Evolutionary conservation across 2,113 vertebrate genomes (phyloP).

Genomic region (Equus quagga): DNA sequence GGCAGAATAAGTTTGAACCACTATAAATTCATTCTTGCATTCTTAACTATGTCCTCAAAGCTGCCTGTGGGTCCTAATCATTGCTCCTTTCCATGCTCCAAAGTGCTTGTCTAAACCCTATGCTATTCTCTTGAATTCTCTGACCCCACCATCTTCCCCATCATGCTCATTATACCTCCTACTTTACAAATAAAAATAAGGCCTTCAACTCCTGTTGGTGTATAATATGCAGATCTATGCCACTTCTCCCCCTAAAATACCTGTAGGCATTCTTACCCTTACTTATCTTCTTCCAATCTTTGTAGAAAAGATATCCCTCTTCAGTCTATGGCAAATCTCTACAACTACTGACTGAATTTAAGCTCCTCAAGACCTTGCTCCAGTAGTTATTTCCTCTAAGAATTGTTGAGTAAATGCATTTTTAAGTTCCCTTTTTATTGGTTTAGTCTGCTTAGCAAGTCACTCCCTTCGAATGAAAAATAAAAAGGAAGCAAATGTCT

Average conservation of each 20-base stretch:
- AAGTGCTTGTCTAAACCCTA: neutral
- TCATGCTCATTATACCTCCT: neutral
- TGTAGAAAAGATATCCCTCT: neutral
- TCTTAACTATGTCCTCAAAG: neutral
- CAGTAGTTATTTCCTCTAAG: conserved; percentile 39
- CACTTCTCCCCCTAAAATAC: neutral
- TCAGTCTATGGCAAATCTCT: neutral
- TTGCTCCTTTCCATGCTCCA: neutral
- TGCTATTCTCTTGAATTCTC: conserved; percentile 30
- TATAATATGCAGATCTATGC: neutral
- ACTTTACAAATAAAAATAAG: conserved; percentile 57
- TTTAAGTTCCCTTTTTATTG: neutral
- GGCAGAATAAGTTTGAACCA: neutral
- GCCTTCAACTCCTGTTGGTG: neutral
- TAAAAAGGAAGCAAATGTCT: neutral
- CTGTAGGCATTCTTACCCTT: conserved; percentile 18
- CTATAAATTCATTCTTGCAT: neutral
- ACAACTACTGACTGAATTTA: conserved; percentile 5
- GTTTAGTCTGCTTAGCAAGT: conserved; percentile 13
- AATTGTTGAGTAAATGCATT: conserved; percentile 13
- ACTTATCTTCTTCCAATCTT: neutral
- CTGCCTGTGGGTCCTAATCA: neutral
- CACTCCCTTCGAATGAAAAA: conserved; percentile 26
- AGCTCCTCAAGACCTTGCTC: conserved; percentile 5
- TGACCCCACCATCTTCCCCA: neutral